These are phyloP conservation scores for Drosophila azteca DNA, from an alignment of 1,140 invertebrate species.

Conservation along the genomic window DNA sequence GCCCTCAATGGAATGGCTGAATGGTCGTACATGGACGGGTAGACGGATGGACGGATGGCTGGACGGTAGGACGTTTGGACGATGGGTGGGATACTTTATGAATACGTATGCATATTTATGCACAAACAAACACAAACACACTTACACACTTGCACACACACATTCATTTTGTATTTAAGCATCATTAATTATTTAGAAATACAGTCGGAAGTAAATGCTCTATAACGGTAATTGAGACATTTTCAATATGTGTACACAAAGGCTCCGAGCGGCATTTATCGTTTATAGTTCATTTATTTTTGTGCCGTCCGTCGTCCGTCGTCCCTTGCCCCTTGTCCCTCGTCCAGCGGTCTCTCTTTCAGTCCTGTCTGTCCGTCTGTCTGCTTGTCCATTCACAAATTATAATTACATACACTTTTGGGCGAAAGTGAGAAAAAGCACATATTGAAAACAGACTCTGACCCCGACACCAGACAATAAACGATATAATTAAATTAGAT, in stretches of 20 bases:
- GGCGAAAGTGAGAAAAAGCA: slow-evolving; percentile 34
- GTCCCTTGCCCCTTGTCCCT: no score
- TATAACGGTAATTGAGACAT: slow-evolving; percentile 80
- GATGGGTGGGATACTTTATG: slow-evolving; percentile 32
- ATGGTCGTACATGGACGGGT: not conserved
- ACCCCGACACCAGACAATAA: not conserved
- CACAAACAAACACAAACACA: slow-evolving; percentile 31
- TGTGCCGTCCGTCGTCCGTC: not conserved
- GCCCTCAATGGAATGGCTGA: slow-evolving; percentile 19
- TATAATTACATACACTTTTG: slow-evolving; percentile 40
- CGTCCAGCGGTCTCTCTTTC: no score
- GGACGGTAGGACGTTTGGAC: no score
- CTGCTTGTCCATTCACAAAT: slow-evolving; percentile 12
- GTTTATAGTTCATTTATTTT: slow-evolving; percentile 54
- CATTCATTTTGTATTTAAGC: slow-evolving; percentile 70
- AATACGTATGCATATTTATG: slow-evolving; percentile 68
- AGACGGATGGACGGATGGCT: not conserved
- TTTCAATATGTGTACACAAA: slow-evolving; percentile 73
- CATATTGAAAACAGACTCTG: not conserved
- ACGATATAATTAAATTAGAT: slow-evolving; percentile 32
- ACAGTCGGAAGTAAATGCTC: slow-evolving; percentile 77
- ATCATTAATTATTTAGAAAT: slow-evolving; percentile 81
- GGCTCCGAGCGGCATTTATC: slow-evolving; percentile 48
- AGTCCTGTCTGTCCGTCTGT: no score
- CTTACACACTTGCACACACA: slow-evolving; percentile 5